Base-by-base conservation (phyloP, 2,797 vertebrate genomes). In the Thunnus albacares region DNA sequence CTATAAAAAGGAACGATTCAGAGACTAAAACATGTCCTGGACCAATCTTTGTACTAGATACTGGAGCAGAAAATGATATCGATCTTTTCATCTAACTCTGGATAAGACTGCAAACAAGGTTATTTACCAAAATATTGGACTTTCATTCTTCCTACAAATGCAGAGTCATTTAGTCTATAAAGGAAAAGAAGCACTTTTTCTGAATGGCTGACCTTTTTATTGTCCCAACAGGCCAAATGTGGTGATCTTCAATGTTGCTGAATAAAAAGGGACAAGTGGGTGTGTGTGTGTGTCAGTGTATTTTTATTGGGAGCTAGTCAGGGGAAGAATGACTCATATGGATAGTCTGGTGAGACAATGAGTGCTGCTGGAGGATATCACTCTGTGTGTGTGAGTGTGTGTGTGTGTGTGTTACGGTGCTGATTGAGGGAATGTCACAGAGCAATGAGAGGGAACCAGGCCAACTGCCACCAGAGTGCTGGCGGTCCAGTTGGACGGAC, bases 391-490 rank as follows among this genome's bases (percentile, higher is more conserved):
- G 79, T 64, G 55, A 73, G 43, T 81, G 72, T 75, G 69, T 85
- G 77, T 84, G 79, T 64, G 51, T 77, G 43, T 83, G 76, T 75
- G 69, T 73, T 67, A 62, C 67, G 80, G 79, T 79, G 74, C 83
- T 90, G 90, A 89, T 87, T 92, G 92, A 92, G 89, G 87, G 87
- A 91, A 91, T 91, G 89, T 90, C 89, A 90, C 81, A 83, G 85
- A 83, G 89, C 85, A 86, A 83, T 77, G 87, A 89, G 90, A 77
- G 79, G 92, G 90, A 94, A 93, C 91, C 94, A 91, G 94, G 94
- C 92, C 93, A 93, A 92, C 92, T 93, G 94, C 91, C 92, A 93
- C 81, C 89, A 90, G 91, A 93, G 85, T 60, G 92, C 92, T 90
- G 90, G 91, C 89, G 90, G 92, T 91, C 91, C 91, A 79, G 85